phyloP scores from a whole-genome alignment of 1,140 invertebrate genomes.

The Conopomorpha cramerella region DNA sequence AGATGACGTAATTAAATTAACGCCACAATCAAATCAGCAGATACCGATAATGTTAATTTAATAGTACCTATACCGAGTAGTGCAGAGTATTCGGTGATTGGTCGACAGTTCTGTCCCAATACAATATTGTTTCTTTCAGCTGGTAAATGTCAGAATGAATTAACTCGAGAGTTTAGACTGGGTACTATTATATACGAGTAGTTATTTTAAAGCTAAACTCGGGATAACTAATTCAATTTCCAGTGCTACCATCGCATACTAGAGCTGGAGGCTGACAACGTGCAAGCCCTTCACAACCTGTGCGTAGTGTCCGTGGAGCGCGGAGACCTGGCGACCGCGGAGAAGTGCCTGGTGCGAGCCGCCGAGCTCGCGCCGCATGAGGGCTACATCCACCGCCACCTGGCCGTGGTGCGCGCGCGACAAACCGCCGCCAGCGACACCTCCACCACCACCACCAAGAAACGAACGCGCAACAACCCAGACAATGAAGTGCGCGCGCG shows the following conservation, averaged over 20 bases:
- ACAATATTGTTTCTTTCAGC: too few relatives aligned
- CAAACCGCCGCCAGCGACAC: slow-evolving; percentile 10
- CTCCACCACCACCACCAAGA: slow-evolving; percentile 7
- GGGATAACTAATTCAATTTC: too few relatives aligned
- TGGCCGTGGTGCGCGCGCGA: slow-evolving; percentile 82
- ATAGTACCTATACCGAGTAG: too few relatives aligned
- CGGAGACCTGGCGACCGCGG: slow-evolving; percentile 80
- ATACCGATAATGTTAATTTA: too few relatives aligned
- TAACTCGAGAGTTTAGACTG: too few relatives aligned
- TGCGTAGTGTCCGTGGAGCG: slow-evolving; percentile 95
- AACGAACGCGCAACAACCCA: slow-evolving; percentile 7
- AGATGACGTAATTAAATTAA: too few relatives aligned
- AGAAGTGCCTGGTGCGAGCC: slow-evolving; percentile 81
- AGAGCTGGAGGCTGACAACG: slow-evolving; percentile 85
- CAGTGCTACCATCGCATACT: slow-evolving; percentile 91
- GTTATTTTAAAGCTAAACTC: too few relatives aligned
- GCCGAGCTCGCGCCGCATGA: slow-evolving; percentile 82
- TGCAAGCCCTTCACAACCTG: slow-evolving; percentile 93
- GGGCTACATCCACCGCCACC: slow-evolving; percentile 87
- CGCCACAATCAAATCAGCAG: too few relatives aligned
- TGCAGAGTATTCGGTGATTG: too few relatives aligned
- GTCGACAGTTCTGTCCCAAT: too few relatives aligned
- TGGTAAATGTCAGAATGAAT: too few relatives aligned
- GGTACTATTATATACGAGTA: too few relatives aligned
- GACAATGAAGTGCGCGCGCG: slow-evolving; percentile 27